phyloP scores from a whole-genome alignment of 1,140 invertebrate genomes.

The Drosophila seguyi region DNA sequence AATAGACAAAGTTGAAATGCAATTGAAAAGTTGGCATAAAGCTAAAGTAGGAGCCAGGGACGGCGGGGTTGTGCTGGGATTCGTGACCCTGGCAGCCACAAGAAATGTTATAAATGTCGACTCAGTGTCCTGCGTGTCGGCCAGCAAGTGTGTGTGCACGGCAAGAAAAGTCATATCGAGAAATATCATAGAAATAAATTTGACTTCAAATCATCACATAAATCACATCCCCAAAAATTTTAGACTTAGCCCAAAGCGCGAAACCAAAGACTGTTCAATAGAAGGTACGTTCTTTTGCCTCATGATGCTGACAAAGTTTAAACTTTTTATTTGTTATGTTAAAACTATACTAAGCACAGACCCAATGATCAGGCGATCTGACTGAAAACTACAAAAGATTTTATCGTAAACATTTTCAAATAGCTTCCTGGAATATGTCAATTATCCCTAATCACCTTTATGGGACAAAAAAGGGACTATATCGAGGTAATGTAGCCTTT shows the following conservation, averaged over 20 bases:
- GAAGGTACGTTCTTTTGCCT: no score
- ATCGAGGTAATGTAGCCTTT: not conserved
- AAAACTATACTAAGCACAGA: no score
- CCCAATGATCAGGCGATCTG: not conserved
- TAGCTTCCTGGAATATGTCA: not conserved
- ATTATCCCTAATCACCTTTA: not conserved
- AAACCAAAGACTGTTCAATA: no score
- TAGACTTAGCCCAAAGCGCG: no score
- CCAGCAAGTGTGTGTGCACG: constrained; percentile 7
- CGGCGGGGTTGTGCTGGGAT: not conserved
- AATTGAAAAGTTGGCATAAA: constrained; percentile 70
- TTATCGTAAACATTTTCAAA: not conserved
- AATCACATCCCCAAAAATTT: not conserved
- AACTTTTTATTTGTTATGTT: no score
- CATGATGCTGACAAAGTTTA: no score
- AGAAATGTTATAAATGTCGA: constrained; percentile 71
- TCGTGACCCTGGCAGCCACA: constrained; percentile 31
- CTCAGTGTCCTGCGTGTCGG: constrained; percentile 23
- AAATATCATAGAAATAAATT: not conserved
- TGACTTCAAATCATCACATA: not conserved
- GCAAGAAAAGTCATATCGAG: not conserved
- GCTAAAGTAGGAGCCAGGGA: constrained; percentile 8
- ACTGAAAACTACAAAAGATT: not conserved
- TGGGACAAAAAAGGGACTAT: not conserved
- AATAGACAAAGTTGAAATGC: constrained; percentile 74